Conservation (phyloP, 2,797 vertebrate species). For the Gallinago solitaria region DNA sequence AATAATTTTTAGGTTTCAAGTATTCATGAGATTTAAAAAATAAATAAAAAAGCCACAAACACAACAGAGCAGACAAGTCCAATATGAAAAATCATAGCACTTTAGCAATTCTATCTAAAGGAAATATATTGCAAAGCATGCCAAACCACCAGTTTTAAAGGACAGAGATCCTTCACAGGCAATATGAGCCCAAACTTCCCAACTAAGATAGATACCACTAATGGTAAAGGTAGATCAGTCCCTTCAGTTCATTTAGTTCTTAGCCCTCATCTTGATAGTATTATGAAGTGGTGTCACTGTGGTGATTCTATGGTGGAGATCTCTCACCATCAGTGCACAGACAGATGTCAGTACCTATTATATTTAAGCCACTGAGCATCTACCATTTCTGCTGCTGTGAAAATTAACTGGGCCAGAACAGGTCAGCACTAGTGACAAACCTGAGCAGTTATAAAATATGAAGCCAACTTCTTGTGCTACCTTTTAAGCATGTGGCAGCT, state of each 20-base stretch:
- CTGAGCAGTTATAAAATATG: not conserved
- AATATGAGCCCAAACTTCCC: accelerated
- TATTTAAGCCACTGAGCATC: not conserved
- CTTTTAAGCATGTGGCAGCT: accelerated
- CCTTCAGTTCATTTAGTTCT: not conserved
- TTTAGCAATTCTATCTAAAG: not conserved
- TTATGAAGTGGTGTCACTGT: not conserved
- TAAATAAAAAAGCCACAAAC: not conserved
- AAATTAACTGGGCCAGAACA: not conserved
- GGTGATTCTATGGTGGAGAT: not conserved
- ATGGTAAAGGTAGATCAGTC: not conserved
- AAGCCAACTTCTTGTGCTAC: not conserved
- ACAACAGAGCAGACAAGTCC: not conserved
- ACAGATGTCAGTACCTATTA: not conserved
- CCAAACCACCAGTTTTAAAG: not conserved
- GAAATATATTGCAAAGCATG: not conserved
- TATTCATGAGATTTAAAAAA: not conserved
- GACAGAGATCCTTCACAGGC: not conserved
- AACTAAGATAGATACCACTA: accelerated
- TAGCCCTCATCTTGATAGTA: not conserved
- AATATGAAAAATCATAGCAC: not conserved
- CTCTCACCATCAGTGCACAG: not conserved
- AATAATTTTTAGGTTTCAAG: not conserved
- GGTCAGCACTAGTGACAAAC: not conserved
- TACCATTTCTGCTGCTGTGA: not conserved